These are phyloP conservation scores for Zaprionus vittiger DNA, from an alignment of 1,140 invertebrate genomes.

Conservation along the genomic window DNA sequence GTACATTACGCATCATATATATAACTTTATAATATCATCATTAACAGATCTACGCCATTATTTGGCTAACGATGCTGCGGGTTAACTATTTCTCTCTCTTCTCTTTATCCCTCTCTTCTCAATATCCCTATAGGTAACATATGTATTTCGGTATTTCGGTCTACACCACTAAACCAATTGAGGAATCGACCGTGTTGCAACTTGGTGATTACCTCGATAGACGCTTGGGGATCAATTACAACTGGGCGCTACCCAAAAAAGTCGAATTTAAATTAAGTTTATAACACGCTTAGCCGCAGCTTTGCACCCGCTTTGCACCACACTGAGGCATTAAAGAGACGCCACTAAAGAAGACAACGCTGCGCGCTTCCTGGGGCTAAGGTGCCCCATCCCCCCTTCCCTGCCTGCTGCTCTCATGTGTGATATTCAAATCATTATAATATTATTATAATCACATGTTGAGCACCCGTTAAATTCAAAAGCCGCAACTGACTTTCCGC, in stretches of 20 bases:
- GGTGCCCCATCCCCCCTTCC: no score
- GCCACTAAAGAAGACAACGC: constrained; percentile 2
- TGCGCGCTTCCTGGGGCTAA: constrained; percentile 49
- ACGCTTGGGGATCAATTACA: constrained; percentile 60
- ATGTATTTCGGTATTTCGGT: background rate
- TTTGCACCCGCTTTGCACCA: constrained; percentile 47
- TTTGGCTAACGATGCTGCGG: constrained; percentile 1
- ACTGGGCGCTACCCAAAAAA: constrained; percentile 52
- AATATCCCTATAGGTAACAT: background rate
- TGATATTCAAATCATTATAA: constrained; percentile 58
- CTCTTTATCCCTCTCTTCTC: background rate
- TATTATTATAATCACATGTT: constrained; percentile 62
- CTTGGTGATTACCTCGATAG: constrained; percentile 17
- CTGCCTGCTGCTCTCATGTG: constrained; percentile 5
- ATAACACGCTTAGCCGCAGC: constrained; percentile 31
- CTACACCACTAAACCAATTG: constrained; percentile 1
- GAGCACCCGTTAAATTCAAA: constrained; percentile 68
- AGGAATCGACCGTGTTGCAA: constrained; percentile 7
- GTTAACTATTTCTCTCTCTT: background rate
- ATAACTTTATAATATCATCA: background rate
- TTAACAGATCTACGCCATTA: background rate
- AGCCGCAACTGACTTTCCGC: constrained; percentile 75
- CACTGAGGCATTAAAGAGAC: constrained; percentile 56
- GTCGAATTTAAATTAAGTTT: constrained; percentile 67
- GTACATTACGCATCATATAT: background rate